Evolutionary conservation across 2,888 invertebrate genomes (phyloP).

Genomic region (Ctenicera cuprea): DNA sequence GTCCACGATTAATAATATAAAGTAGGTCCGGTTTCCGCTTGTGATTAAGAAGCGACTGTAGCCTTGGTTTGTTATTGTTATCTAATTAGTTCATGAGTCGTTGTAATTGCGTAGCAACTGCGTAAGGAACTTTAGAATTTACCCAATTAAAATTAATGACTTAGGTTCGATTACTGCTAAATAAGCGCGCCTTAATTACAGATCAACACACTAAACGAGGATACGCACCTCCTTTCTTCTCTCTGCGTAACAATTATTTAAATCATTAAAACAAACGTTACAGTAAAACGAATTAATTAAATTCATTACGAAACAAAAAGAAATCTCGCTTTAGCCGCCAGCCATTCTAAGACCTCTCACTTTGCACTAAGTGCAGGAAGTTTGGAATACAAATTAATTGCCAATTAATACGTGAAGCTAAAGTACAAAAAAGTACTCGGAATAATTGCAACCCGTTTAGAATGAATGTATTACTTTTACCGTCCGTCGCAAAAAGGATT

Average conservation of each 20-base stretch:
- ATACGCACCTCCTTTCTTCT: slow-evolving; percentile 50
- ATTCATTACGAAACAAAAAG: slow-evolving; percentile 48
- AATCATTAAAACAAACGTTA: slow-evolving; percentile 48
- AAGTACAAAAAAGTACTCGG: slow-evolving; percentile 40
- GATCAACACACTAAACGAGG: slow-evolving; percentile 55
- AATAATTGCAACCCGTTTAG: slow-evolving; percentile 41
- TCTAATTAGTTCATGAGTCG: slow-evolving; percentile 64
- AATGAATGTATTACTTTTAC: slow-evolving; percentile 43
- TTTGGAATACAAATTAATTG: slow-evolving; percentile 48
- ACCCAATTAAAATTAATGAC: slow-evolving; percentile 68
- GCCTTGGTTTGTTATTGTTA: slow-evolving; percentile 60
- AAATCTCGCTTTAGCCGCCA: slow-evolving; percentile 32
- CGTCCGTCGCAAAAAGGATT: slow-evolving; percentile 19
- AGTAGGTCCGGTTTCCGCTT: slow-evolving; percentile 55
- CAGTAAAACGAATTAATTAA: slow-evolving; percentile 45
- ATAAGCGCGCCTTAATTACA: slow-evolving; percentile 63
- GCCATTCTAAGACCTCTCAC: slow-evolving; percentile 42
- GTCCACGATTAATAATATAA: slow-evolving; percentile 39
- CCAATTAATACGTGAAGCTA: slow-evolving; percentile 45
- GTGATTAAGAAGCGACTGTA: slow-evolving; percentile 54
- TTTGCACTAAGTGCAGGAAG: slow-evolving; percentile 36
- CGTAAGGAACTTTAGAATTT: slow-evolving; percentile 61
- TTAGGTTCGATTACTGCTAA: slow-evolving; percentile 64
- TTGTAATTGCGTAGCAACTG: slow-evolving; percentile 64
- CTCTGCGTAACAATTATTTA: slow-evolving; percentile 38